These are phyloP conservation scores for Asarcornis scutulata DNA, from an alignment of 2,113 vertebrate species.

Conservation along the genomic window DNA sequence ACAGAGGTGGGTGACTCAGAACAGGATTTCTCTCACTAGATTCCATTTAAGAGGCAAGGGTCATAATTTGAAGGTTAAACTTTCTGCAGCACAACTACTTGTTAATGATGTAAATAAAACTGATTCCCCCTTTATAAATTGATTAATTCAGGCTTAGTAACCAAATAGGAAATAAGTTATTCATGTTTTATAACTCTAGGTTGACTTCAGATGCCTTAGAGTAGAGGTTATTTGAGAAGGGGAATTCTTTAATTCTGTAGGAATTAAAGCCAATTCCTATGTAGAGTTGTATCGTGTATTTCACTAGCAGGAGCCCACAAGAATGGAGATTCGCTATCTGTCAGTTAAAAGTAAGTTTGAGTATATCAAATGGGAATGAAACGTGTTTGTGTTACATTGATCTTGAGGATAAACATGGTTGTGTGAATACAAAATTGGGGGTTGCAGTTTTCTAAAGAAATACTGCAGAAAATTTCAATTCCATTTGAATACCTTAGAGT, in stretches of 20 bases:
- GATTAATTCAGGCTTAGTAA: not conserved
- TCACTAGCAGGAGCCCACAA: not conserved
- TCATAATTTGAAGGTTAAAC: not conserved
- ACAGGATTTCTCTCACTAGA: not conserved
- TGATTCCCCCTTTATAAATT: not conserved
- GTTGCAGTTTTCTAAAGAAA: not conserved
- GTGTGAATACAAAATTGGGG: not conserved
- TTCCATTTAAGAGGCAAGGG: not conserved
- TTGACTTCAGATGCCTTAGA: not conserved
- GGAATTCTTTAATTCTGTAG: not conserved
- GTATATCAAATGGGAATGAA: not conserved
- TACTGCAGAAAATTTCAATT: not conserved
- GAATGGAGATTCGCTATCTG: not conserved
- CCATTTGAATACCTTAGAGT: not conserved
- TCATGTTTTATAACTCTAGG: not conserved
- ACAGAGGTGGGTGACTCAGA: not conserved
- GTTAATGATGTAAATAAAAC: not conserved
- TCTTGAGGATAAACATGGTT: not conserved
- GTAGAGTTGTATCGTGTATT: not conserved
- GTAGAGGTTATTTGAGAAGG: not conserved
- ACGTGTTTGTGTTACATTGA: not conserved
- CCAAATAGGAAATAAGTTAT: not conserved
- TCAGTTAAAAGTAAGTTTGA: not conserved
- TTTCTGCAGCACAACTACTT: not conserved
- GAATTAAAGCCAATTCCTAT: not conserved